Conservation (phyloP, 2,113 vertebrate species). For the Sorex araneus region DNA sequence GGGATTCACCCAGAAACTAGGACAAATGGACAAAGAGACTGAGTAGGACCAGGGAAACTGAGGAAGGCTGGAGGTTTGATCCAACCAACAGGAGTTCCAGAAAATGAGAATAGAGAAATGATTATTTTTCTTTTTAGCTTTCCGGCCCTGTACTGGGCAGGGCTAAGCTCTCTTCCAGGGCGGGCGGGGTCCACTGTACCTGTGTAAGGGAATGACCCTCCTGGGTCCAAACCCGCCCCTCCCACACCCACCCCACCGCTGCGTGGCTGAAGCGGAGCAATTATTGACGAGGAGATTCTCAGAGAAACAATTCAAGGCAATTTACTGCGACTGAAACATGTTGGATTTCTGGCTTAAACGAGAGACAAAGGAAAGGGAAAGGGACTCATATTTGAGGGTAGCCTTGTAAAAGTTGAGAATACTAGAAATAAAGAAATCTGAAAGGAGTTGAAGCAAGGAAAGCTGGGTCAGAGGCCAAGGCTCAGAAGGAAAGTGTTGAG, state of each 20-base stretch:
- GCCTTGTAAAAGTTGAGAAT: background rate
- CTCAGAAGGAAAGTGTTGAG: background rate
- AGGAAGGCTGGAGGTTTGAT: background rate
- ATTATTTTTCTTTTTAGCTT: too few species aligned
- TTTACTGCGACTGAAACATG: slow-evolving; percentile 22
- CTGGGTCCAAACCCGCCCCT: too few species aligned
- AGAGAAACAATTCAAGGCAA: slow-evolving; percentile 44
- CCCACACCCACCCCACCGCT: too few species aligned
- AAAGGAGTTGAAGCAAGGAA: background rate
- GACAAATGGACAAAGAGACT: slow-evolving; percentile 39
- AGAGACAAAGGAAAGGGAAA: background rate
- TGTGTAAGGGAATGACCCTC: too few species aligned
- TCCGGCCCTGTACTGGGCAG: too few species aligned
- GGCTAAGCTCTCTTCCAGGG: too few species aligned
- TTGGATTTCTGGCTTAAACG: slow-evolving; percentile 1
- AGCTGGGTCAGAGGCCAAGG: background rate
- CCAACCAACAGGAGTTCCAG: slow-evolving; percentile 1
- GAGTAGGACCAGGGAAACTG: background rate
- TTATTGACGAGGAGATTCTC: slow-evolving; percentile 36
- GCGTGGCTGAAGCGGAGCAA: background rate
- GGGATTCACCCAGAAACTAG: slow-evolving; percentile 35
- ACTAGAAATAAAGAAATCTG: background rate
- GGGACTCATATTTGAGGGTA: background rate
- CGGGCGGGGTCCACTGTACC: too few species aligned
- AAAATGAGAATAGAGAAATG: background rate